Percentiles rank a stretch among this genome's conserved stretches.
These are phyloP conservation scores for Tuberolachnus salignus DNA, from an alignment of 2,888 invertebrate species.

Conservation along the genomic window DNA sequence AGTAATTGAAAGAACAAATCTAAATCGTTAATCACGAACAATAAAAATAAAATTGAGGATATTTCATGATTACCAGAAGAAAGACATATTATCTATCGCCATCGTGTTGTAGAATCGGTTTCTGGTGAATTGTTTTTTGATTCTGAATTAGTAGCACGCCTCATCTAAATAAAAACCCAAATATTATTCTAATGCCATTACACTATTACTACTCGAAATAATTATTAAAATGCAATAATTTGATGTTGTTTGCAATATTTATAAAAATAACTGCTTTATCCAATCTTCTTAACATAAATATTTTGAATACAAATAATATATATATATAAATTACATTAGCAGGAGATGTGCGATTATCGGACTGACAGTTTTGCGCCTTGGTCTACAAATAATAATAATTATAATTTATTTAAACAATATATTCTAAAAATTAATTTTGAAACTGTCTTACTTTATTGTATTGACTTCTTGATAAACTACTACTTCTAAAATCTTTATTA, in stretches of 20 bases:
- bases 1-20: background rate
- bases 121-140: slow-evolving; percentile 40
- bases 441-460: slow-evolving; percentile 34
- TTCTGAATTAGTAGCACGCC: slow-evolving; percentile 19
- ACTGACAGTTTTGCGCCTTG: slow-evolving; percentile 21
- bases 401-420: background rate
- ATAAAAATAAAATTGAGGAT: background rate
- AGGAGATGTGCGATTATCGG: slow-evolving; percentile 21
- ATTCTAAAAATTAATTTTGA: background rate
- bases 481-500: slow-evolving; percentile 45
- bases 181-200: background rate
- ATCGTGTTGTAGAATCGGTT: slow-evolving; percentile 33
- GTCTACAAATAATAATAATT: slow-evolving; percentile 24
- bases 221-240: too few species aligned
- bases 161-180: slow-evolving; percentile 27
- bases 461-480: slow-evolving; percentile 49
- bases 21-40: background rate
- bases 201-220: too few species aligned
- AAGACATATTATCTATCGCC: slow-evolving; percentile 26
- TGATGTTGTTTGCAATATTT: too few species aligned
- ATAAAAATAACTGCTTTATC: too few species aligned
- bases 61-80: background rate
- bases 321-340: slow-evolving; percentile 39
- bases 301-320: slow-evolving; percentile 5
- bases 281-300: background rate